Base-by-base conservation (phyloP, 64 coral and sea anemone species). In the Actinia tenebrosa region DNA sequence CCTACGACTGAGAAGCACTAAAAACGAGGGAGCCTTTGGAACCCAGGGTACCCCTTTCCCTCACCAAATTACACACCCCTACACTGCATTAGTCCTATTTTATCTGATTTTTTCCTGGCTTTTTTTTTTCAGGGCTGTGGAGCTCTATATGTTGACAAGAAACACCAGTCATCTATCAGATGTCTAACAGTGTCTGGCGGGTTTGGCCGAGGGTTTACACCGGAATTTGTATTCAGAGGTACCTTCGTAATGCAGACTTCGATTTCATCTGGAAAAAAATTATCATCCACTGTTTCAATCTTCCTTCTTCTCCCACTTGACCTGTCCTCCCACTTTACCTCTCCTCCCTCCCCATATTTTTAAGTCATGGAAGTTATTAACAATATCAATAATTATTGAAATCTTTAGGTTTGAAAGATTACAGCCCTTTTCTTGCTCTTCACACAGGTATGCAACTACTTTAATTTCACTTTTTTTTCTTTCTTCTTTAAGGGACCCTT, bases 211-310 rank as follows among this genome's bases (percentile, higher is more conserved):
- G 89, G 89, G 56, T 91, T 91, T 30, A 91, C 60, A 54, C 53
- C 89, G 56, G 84, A 91, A 56, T 91, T 91, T 45, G 69, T 91
- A 22, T 91, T 85, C 59, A 82, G 71, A 87, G 89, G 89, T 91
- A 52, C 27, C 8, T 5, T 46, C 45, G 4, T 50, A 71, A 30
- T 37, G 19, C 63, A 27, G 11, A 4, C 42, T 82, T 82, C 30
- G 13, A 16, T 14, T 10, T 58, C 2, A 10, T 16, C 10, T 2
- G 13, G 10, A 58, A 58, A 58, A 58, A 58, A 58, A 58, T 58
- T 1, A 13, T 58, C 56, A 14, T 58, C 56, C 56, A 58, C 56
- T 58, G 56, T 22, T 75, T 75, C 71, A n/a, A n/a, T 20, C 71
- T 58, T 8, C 30, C 30, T 37, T 37, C 30, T 37, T 1, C 30